These are phyloP conservation scores for Tinea trinotella DNA, from an alignment of 2,888 invertebrate genomes.

Conservation along the genomic window DNA sequence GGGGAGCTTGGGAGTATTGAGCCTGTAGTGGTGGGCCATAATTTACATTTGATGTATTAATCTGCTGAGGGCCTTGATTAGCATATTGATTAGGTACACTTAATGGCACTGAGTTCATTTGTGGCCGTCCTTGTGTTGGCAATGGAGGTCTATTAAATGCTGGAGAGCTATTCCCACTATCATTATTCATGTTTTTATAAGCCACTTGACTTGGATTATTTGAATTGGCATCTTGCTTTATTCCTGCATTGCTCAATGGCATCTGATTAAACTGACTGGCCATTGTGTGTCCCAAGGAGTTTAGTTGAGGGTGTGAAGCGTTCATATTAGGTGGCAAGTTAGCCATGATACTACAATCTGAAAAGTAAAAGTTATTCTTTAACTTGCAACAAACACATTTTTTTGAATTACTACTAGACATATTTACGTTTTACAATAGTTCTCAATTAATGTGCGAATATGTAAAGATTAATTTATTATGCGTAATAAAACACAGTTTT, in stretches of 20 bases:
- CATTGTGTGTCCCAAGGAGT: slow-evolving; percentile 36
- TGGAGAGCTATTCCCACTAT: slow-evolving; percentile 57
- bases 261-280: slow-evolving; percentile 40
- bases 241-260: slow-evolving; percentile 34
- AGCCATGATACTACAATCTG: slow-evolving; percentile 64
- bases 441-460: neutral
- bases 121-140: slow-evolving; percentile 42
- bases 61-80: slow-evolving; percentile 29
- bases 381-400: neutral
- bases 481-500: neutral
- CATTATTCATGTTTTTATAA: slow-evolving; percentile 39
- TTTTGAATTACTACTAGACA: neutral
- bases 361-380: slow-evolving; percentile 31
- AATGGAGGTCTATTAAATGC: slow-evolving; percentile 56
- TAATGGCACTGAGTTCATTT: slow-evolving; percentile 26
- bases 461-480: neutral
- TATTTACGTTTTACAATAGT: neutral
- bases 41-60: slow-evolving; percentile 34
- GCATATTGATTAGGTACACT: slow-evolving; percentile 28
- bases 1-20: slow-evolving; percentile 28
- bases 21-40: slow-evolving; percentile 22
- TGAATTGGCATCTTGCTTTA: slow-evolving; percentile 55
- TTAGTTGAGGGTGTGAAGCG: slow-evolving; percentile 38
- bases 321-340: slow-evolving; percentile 58
- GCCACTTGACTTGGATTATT: slow-evolving; percentile 43